These are phyloP conservation scores for Dugesia japonica DNA, from an alignment of 2,888 invertebrate genomes.

Conservation along the genomic window DNA sequence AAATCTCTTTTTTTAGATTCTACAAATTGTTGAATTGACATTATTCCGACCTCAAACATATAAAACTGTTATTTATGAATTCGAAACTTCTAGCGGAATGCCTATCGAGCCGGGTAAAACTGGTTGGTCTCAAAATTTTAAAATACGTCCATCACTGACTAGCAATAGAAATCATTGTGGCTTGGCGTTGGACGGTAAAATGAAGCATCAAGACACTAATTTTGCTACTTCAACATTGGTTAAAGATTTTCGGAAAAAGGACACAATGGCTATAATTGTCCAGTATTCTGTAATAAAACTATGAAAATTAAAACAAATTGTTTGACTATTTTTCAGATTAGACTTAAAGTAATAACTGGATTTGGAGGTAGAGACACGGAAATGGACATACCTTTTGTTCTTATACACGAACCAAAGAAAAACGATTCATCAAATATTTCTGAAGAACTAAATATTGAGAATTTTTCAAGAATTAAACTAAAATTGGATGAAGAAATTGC, in stretches of 20 bases:
- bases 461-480: slow-evolving; percentile 10
- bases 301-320: neutral
- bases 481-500: neutral
- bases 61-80: slow-evolving; percentile 26
- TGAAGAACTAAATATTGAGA: neutral
- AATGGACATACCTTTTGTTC: slow-evolving; percentile 30
- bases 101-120: slow-evolving; percentile 28
- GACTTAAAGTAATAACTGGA: slow-evolving; percentile 30
- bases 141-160: slow-evolving; percentile 24
- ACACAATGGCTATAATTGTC: slow-evolving; percentile 32
- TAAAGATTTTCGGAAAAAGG: slow-evolving; percentile 32
- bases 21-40: slow-evolving; percentile 32
- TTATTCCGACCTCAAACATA: slow-evolving; percentile 26
- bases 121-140: slow-evolving; percentile 32
- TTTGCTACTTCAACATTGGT: slow-evolving; percentile 31
- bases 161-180: neutral
- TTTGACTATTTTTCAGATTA: slow-evolving; percentile 10
- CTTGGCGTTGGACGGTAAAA: slow-evolving; percentile 30
- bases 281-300: slow-evolving; percentile 20
- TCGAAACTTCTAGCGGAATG: slow-evolving; percentile 12
- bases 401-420: slow-evolving; percentile 25
- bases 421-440: neutral
- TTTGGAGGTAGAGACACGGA: slow-evolving; percentile 29
- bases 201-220: slow-evolving; percentile 33
- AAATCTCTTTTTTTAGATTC: slow-evolving; percentile 24